Evolutionary conservation across 2,888 invertebrate species (phyloP).

Genomic region (Himalopsyche anomala): DNA sequence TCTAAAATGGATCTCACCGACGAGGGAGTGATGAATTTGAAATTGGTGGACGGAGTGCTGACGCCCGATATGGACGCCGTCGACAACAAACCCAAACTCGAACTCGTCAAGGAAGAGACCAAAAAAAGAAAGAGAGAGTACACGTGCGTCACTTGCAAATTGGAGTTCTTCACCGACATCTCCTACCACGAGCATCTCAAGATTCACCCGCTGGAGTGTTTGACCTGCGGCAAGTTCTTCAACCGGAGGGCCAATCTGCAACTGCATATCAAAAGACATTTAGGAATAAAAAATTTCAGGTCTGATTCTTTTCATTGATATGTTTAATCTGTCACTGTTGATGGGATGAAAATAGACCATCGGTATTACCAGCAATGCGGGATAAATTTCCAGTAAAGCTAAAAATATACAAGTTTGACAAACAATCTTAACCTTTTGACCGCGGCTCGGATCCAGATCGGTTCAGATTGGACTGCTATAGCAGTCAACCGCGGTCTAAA

Average conservation of each 20-base stretch:
- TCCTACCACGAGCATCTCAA: conserved; percentile 85
- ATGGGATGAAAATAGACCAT: too few species aligned
- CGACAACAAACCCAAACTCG: conserved; percentile 73
- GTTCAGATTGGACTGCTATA: too few species aligned
- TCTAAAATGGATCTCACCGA: conserved; percentile 70
- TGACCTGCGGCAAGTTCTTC: conserved; percentile 88
- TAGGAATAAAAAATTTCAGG: conserved; percentile 85
- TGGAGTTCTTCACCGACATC: conserved; percentile 82
- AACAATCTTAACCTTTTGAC: too few species aligned
- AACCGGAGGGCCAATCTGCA: conserved; percentile 84
- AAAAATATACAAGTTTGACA: too few species aligned
- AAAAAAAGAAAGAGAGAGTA: conserved; percentile 61
- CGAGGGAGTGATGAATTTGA: conserved; percentile 67
- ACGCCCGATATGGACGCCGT: conserved; percentile 47
- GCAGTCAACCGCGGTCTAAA: too few species aligned
- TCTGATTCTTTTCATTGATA: conserved; percentile 67
- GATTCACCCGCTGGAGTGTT: conserved; percentile 89
- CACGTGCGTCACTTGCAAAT: conserved; percentile 79
- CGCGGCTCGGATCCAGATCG: too few species aligned
- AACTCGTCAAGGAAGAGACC: conserved; percentile 73
- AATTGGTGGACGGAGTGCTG: conserved; percentile 37
- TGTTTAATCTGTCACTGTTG: not conserved
- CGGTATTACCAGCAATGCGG: too few species aligned
- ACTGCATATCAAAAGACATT: conserved; percentile 87
- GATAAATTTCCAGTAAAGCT: too few species aligned